Base-by-base conservation (phyloP, 2,888 invertebrate species). In the Morpho helenor region DNA sequence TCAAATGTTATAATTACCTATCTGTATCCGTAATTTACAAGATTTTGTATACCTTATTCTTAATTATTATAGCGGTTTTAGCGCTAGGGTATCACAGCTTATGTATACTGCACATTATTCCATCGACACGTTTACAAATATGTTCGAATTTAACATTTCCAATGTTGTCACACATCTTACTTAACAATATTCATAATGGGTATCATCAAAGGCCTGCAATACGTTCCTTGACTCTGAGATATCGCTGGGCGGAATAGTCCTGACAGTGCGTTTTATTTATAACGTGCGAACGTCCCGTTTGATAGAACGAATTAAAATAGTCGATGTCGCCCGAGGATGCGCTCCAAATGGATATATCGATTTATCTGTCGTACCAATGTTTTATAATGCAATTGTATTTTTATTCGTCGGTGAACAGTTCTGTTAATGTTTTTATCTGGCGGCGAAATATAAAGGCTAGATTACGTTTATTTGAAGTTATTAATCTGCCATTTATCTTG, bases 231-330 rank as follows among this genome's bases (percentile, higher is more conserved):
- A 75, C 80, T 79, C 76, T 88, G 87, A 89, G 79, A 88, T 88
- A 88, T 89, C 88, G 82, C 87, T 0, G 65, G 67, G 67, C 70
- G 72, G 80, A 82, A 85, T 86, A 84, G 84, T 74, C 78, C 72
- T 80, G 89, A 88, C 89, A 84, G 80, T 75, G 74, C 75, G 76
- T 75, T 81, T 84, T 87, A 87, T 88, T 86, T 87, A 87, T 87
- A 86, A 79, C 80, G 79, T 80, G 81, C 74, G 75, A 80, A 80
- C 77, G 74, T 73, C 72, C 68, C 74, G 71, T 79, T 82, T 79
- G 83, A 84, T 83, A 77, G 73, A 76, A 74, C 70, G 78, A 78
- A 81, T 82, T 81, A 73, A 72, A 72, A 70, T 71, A 71, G 66
- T 66, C 65, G 62, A 62, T 68, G 66, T 66, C 65, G 68, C 67